A percentile compares a stretch with the other conserved stretches of the same genome.
These are phyloP conservation scores for Aricia agestis DNA, from an alignment of 1,140 invertebrate species.

Conservation along the genomic window DNA sequence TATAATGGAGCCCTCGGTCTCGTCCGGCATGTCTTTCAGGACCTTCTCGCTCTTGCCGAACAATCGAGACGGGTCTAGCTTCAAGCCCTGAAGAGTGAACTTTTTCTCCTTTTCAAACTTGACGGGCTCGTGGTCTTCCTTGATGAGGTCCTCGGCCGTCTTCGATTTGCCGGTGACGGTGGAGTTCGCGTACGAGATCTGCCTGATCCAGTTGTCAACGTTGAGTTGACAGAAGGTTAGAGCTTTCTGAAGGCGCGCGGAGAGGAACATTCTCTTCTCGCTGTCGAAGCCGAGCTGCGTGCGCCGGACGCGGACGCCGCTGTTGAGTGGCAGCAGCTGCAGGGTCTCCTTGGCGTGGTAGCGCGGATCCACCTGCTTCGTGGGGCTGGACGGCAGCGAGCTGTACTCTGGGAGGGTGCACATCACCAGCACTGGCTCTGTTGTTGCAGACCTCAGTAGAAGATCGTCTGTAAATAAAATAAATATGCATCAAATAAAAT, in stretches of 20 bases:
- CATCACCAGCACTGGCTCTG: conserved; percentile 72
- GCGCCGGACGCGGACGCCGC: conserved; percentile 72
- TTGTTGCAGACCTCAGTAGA: conserved; percentile 65
- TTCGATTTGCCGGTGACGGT: conserved; percentile 64
- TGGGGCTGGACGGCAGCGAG: conserved; percentile 58
- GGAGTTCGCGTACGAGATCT: conserved; percentile 72
- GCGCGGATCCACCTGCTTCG: conserved; percentile 60
- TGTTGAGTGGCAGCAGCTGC: conserved; percentile 71
- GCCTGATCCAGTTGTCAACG: conserved; percentile 76
- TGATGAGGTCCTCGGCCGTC: conserved; percentile 65
- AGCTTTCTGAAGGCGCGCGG: conserved; percentile 78
- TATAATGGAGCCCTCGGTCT: conserved; percentile 79
- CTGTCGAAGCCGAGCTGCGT: conserved; percentile 77
- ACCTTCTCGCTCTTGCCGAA: conserved; percentile 74
- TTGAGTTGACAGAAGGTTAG: conserved; percentile 80
- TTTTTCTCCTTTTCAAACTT: conserved; percentile 74
- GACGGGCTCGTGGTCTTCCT: conserved; percentile 73
- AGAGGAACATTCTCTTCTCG: conserved; percentile 78
- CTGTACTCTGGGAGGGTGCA: conserved; percentile 67
- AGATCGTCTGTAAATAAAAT: conserved; percentile 63
- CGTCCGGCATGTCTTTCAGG: conserved; percentile 78
- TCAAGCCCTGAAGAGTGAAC: conserved; percentile 75
- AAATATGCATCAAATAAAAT: conserved; percentile 5
- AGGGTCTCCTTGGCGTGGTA: conserved; percentile 61
- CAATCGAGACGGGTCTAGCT: conserved; percentile 68